Conservation (phyloP, 2,113 vertebrate species). For the Gallinago undulata region DNA sequence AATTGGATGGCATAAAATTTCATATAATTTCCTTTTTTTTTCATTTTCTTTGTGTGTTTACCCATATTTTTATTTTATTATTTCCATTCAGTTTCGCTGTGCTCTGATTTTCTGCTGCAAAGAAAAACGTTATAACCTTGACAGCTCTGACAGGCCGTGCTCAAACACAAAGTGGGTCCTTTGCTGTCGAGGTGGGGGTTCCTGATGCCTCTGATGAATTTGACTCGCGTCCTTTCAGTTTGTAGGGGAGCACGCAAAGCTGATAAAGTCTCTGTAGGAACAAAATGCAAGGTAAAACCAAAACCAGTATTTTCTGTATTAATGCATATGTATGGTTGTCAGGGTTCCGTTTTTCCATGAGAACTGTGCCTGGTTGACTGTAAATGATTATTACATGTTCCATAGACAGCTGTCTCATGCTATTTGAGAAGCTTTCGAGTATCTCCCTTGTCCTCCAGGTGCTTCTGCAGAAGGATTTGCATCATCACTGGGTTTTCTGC, state of each 20-base stretch:
- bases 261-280: neutral
- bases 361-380: neutral
- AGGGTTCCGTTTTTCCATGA: neutral
- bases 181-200: neutral
- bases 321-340: neutral
- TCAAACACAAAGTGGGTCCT: neutral
- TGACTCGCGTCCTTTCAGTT: rapidly evolving
- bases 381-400: neutral
- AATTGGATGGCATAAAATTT: neutral
- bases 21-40: neutral
- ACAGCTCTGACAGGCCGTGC: neutral
- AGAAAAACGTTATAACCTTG: neutral
- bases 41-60: neutral
- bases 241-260: neutral
- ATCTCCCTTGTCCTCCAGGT: neutral
- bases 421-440: neutral
- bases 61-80: neutral
- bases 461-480: neutral
- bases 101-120: neutral
- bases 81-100: neutral
- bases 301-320: neutral
- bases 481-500: neutral
- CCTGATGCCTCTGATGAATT: neutral
- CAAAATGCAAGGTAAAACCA: neutral
- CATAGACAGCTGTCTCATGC: neutral